phyloP scores from a whole-genome alignment of 92 coral and sea anemone species.

The Anthopleura xanthogrammica region DNA sequence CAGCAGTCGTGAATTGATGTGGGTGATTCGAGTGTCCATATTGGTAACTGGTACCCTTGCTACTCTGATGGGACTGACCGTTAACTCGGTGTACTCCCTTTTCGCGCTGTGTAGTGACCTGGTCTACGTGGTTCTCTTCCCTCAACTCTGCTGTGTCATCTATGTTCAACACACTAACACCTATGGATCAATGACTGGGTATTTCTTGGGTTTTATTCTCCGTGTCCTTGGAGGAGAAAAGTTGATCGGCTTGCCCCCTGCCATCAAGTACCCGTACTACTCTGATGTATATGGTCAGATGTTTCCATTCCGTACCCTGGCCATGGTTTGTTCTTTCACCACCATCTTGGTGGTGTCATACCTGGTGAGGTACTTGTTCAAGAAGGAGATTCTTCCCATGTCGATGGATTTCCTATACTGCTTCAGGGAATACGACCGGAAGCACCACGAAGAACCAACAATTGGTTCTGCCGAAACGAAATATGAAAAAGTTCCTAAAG shows the following conservation, averaged over 20 bases:
- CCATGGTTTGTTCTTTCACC: conserved; percentile 71
- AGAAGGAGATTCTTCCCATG: conserved; percentile 52
- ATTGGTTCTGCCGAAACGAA: neutral
- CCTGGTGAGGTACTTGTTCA: conserved; percentile 55
- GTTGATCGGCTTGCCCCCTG: conserved; percentile 57
- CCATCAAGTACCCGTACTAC: conserved; percentile 81
- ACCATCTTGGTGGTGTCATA: conserved; percentile 77
- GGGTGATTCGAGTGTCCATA: conserved; percentile 85
- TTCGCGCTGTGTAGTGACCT: conserved; percentile 84
- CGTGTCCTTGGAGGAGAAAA: conserved; percentile 83
- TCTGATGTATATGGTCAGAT: conserved; percentile 64
- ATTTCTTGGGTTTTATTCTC: conserved; percentile 72
- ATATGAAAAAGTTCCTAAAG: neutral
- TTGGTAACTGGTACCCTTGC: conserved; percentile 82
- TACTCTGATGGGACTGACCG: conserved; percentile 79
- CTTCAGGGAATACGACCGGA: conserved; percentile 51
- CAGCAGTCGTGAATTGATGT: conserved; percentile 72
- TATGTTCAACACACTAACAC: conserved; percentile 68
- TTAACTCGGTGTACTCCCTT: conserved; percentile 79
- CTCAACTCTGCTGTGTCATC: conserved; percentile 85
- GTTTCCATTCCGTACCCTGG: conserved; percentile 88
- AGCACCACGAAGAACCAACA: neutral
- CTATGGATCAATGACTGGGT: conserved; percentile 77
- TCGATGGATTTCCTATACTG: conserved; percentile 73
- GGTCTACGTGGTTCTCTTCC: conserved; percentile 91